These are phyloP conservation scores for Chaenogobius annularis DNA, from an alignment of 2,113 vertebrate species.

Conservation along the genomic window DNA sequence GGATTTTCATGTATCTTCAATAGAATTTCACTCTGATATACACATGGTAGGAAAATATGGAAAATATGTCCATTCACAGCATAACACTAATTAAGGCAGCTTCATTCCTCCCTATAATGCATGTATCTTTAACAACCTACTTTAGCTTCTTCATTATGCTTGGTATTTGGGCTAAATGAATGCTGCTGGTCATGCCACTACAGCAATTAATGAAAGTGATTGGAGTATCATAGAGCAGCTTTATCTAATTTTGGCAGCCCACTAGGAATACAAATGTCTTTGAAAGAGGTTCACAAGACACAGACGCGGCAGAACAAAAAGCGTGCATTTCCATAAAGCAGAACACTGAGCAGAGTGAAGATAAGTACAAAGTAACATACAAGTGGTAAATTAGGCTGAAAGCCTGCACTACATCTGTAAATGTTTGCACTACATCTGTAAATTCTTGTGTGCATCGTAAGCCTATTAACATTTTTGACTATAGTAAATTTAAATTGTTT, in stretches of 20 bases:
- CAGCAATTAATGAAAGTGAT: conserved; percentile 41
- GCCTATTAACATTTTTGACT: too few species aligned
- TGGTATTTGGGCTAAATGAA: conserved; percentile 45
- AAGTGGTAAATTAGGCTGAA: conserved; percentile 15
- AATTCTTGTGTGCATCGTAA: too few species aligned
- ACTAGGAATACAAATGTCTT: conserved; percentile 29
- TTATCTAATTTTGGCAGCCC: conserved; percentile 32
- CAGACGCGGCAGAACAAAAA: conserved; percentile 21
- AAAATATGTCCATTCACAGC: conserved; percentile 8
- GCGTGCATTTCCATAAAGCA: conserved; percentile 19
- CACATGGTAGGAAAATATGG: too few species aligned
- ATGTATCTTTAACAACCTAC: conserved; percentile 23
- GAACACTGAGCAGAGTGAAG: conserved; percentile 16
- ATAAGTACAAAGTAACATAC: conserved; percentile 15
- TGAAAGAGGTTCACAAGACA: conserved; percentile 19
- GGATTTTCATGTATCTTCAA: conserved; percentile 29
- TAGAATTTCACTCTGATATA: conserved; percentile 30
- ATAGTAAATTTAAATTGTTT: too few species aligned
- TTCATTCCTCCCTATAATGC: conserved; percentile 6
- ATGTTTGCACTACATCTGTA: too few species aligned
- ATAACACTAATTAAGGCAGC: conserved; percentile 3
- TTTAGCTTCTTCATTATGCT: conserved; percentile 33
- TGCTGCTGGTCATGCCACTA: conserved; percentile 32
- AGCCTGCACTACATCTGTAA: too few species aligned
- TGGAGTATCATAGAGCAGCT: conserved; percentile 26